These are phyloP conservation scores for Poecilia latipinna DNA, from an alignment of 2,113 vertebrate genomes.

Conservation along the genomic window DNA sequence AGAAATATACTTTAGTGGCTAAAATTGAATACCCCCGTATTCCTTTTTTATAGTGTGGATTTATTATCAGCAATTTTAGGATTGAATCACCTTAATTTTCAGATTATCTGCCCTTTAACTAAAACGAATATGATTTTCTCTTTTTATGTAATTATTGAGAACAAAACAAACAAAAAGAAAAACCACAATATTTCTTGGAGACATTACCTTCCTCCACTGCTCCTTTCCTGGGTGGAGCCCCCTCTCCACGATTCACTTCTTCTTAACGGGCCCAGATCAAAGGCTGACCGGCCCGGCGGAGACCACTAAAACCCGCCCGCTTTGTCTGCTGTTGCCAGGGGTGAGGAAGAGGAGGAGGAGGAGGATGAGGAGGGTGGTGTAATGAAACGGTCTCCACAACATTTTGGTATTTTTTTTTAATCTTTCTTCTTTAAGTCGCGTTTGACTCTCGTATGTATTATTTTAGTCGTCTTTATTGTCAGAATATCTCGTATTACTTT, in stretches of 20 bases:
- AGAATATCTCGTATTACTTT: too few species aligned
- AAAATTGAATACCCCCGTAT: background rate
- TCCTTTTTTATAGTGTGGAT: background rate
- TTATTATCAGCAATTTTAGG: too few species aligned
- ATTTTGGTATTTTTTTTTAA: slow-evolving; percentile 50
- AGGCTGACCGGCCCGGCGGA: slow-evolving; percentile 73
- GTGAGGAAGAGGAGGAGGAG: slow-evolving; percentile 60
- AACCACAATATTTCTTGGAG: slow-evolving; percentile 23
- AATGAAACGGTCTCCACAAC: slow-evolving; percentile 81
- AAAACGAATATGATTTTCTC: background rate
- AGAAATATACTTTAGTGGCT: background rate
- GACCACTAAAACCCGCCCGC: slow-evolving; percentile 76
- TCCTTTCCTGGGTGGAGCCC: slow-evolving; percentile 36
- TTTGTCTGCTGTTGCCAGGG: slow-evolving; percentile 89
- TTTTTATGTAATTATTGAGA: background rate
- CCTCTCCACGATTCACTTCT: slow-evolving; percentile 59
- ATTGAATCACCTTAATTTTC: too few species aligned
- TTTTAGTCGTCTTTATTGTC: too few species aligned
- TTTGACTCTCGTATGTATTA: background rate
- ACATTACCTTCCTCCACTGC: slow-evolving; percentile 43
- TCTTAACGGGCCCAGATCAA: slow-evolving; percentile 88
- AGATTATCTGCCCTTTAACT: too few species aligned
- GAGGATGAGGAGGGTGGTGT: slow-evolving; percentile 52
- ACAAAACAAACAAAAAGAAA: background rate
- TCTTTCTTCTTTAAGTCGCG: background rate